A percentile compares a stretch with the other conserved stretches of the same genome.
phyloP scores from a whole-genome alignment of 2,113 vertebrate species.

The Mystacornis crossleyi region DNA sequence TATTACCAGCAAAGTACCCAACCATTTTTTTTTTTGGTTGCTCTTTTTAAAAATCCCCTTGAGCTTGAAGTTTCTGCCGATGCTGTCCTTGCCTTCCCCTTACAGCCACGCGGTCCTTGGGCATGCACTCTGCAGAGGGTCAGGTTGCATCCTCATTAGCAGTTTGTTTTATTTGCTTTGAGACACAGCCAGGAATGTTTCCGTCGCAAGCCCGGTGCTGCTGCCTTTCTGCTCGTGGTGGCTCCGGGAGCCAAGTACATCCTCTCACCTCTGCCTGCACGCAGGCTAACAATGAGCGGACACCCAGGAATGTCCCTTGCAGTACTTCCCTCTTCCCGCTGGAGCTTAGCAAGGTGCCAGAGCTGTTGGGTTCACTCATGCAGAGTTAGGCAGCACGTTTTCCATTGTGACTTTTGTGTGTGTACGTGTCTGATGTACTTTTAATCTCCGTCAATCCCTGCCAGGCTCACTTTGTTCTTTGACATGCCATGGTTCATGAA shows the following conservation, averaged over 20 bases:
- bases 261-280: not conserved
- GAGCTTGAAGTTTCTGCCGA: not conserved
- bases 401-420: not conserved
- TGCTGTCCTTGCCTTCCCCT: not conserved
- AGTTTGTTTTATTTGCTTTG: conserved; percentile 18
- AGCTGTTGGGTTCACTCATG: not conserved
- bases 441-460: not conserved
- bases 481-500: not conserved
- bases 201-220: fast-evolving
- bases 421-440: fast-evolving
- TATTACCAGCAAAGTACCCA: not conserved
- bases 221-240: not conserved
- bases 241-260: not conserved
- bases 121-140: not conserved
- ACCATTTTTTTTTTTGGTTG: not conserved
- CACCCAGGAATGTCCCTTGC: not conserved
- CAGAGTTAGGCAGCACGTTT: not conserved
- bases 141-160: not conserved
- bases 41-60: not conserved
- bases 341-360: not conserved
- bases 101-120: not conserved
- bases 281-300: not conserved
- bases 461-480: not conserved
- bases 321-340: not conserved
- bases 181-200: not conserved